Evolutionary conservation across 2,888 invertebrate species (phyloP).

Genomic region (Drosophila subquinaria): DNA sequence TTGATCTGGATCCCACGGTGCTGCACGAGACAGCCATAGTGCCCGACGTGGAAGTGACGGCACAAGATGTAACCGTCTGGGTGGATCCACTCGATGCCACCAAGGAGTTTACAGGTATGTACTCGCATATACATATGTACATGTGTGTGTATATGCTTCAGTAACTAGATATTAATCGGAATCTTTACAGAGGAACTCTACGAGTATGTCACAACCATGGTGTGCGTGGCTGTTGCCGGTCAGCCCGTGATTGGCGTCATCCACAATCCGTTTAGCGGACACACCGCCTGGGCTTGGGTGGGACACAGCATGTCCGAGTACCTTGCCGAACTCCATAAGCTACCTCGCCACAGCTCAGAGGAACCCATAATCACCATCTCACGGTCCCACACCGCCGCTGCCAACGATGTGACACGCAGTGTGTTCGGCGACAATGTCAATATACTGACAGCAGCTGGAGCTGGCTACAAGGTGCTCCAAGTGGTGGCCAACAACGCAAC

Average conservation of each 20-base stretch:
- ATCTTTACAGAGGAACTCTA: conserved; percentile 91
- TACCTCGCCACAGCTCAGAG: conserved; percentile 48
- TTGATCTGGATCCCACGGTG: conserved; percentile 85
- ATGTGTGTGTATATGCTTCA: too few relatives aligned
- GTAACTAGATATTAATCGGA: too few relatives aligned
- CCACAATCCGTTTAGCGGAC: conserved; percentile 93
- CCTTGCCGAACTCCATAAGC: conserved; percentile 85
- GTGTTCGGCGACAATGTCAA: conserved; percentile 89
- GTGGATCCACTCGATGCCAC: conserved; percentile 99
- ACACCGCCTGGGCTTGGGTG: conserved; percentile 95
- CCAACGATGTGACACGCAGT: conserved; percentile 88
- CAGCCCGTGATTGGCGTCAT: conserved; percentile 97
- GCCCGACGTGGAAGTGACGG: conserved; percentile 88
- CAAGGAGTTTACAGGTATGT: conserved; percentile 96
- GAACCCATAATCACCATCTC: conserved; percentile 91
- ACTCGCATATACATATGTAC: too few relatives aligned
- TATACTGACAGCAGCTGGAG: conserved; percentile 92
- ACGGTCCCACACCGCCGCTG: conserved; percentile 95
- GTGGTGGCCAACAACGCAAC: conserved; percentile 94
- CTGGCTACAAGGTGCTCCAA: conserved; percentile 91
- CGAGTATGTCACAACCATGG: conserved; percentile 98
- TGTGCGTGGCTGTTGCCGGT: conserved; percentile 96
- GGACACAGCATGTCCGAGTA: conserved; percentile 90
- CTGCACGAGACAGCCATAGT: conserved; percentile 81
- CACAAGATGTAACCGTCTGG: conserved; percentile 95